These are phyloP conservation scores for Odontomyia ornata DNA, from an alignment of 2,888 invertebrate species.

Conservation along the genomic window DNA sequence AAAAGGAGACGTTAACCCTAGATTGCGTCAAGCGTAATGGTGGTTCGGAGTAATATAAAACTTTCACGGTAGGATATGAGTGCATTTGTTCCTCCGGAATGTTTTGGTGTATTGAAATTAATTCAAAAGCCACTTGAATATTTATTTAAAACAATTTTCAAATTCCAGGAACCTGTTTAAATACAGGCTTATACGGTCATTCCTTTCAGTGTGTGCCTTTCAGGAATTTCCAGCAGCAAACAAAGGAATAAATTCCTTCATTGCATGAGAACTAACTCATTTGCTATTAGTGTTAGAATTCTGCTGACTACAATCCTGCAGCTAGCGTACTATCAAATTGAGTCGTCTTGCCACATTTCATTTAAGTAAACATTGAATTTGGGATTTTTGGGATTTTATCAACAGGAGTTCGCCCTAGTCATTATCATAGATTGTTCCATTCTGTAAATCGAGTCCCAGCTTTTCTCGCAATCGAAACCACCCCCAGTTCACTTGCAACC, in stretches of 20 bases:
- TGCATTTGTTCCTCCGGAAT: too few relatives aligned
- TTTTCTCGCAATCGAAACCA: background rate
- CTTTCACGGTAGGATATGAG: too few relatives aligned
- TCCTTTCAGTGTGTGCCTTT: too few relatives aligned
- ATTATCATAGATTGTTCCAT: background rate
- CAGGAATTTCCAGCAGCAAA: too few relatives aligned
- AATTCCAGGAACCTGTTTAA: too few relatives aligned
- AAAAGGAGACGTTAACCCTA: background rate
- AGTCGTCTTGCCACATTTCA: constrained; percentile 20
- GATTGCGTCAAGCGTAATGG: background rate
- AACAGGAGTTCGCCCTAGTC: background rate
- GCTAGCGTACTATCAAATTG: background rate
- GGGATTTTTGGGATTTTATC: constrained; percentile 39
- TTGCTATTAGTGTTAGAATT: background rate
- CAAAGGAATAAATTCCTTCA: too few relatives aligned
- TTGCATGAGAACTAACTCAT: too few relatives aligned
- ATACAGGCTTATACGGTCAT: too few relatives aligned
- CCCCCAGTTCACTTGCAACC: background rate
- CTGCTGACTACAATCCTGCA: background rate
- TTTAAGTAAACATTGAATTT: constrained; percentile 40
- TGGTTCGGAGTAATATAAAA: too few relatives aligned
- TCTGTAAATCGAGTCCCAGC: constrained; percentile 2
- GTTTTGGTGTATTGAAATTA: too few relatives aligned
- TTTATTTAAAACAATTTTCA: too few relatives aligned
- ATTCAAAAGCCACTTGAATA: too few relatives aligned